Evolutionary conservation across 2,797 vertebrate species (phyloP), one percentile per base, ranked within the genome.

Genomic region (Glyptemys insculpta): DNA sequence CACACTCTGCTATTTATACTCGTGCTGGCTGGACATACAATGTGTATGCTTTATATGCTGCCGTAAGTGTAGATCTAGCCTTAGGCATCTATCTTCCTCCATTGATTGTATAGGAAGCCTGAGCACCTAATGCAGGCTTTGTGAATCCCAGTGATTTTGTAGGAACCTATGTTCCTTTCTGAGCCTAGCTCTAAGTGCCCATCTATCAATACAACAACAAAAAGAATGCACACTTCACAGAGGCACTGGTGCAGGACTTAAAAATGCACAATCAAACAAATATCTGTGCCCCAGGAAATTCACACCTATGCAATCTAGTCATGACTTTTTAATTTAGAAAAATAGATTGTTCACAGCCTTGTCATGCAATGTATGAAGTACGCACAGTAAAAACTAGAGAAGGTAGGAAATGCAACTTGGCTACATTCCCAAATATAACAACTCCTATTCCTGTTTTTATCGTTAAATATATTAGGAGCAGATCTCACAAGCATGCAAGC

Each of bases 241-340:
- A 3, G 18, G 87, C 91, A 76, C 0, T 27, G 2, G 8, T 81
- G 16, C 8, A 85, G 90, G 90, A 86, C 57, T 54, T 86, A 83
- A 90, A 91, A 57, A 2, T 23, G 74, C 16, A 11, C 74, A 23
- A 74, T 52, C 11, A 85, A 76, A 79, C 37, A 23, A 76, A 44
- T 44, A 31, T 0, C 10, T 68, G 1, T 25, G 9, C 59, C 83
- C 54, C 82, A 81, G 18, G 11, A n/a, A 3, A 80, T 91, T 6
- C 5, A 37, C 52, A n/a, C 2, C 0, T 0, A 0, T 50, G 14
- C 72, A 31, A 81, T 12, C 8, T 52, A 11, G 1, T 23, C 85
- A 14, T 52, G 8, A 12, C 3, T 83, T 80, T 82, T 19, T 84
- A 52, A 23, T 83, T 85, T 21, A 76, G 44, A 76, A 85, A 91